Conservation (phyloP, 2,113 vertebrate genomes). For the Channa maculata region DNA sequence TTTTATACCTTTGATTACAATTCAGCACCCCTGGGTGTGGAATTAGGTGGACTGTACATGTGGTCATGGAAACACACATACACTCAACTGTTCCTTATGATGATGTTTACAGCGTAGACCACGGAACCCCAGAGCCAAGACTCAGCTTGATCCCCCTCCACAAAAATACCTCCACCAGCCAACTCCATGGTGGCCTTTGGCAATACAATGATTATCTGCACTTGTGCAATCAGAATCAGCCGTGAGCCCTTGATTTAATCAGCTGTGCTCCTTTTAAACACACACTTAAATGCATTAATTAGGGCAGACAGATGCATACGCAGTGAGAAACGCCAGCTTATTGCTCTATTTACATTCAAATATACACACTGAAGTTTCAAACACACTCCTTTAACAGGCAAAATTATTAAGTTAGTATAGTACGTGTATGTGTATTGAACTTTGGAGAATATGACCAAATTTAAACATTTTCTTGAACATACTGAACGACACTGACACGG, state of each 20-base stretch:
- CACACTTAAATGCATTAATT: background rate
- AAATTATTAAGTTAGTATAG: no score
- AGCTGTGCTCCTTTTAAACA: background rate
- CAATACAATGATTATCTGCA: background rate
- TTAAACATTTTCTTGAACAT: no score
- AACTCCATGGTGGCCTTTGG: background rate
- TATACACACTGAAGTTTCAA: no score
- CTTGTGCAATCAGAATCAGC: slow-evolving; percentile 9
- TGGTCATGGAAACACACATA: slow-evolving; percentile 4
- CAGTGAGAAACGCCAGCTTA: background rate
- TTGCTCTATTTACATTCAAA: background rate
- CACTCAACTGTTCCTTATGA: background rate
- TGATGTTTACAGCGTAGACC: slow-evolving; percentile 8
- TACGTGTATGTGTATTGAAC: no score
- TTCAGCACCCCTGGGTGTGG: background rate
- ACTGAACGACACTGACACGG: no score
- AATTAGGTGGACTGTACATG: background rate
- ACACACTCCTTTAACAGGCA: no score
- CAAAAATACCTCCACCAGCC: background rate
- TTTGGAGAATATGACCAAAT: no score
- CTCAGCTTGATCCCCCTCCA: slow-evolving; percentile 12
- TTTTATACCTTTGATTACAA: background rate
- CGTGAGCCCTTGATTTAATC: slow-evolving; percentile 4
- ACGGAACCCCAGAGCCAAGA: background rate
- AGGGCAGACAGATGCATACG: background rate